Evolutionary conservation across 2,113 vertebrate genomes (phyloP), one percentile per base, ranked within the genome.

Genomic region (Galeopterus variegatus): DNA sequence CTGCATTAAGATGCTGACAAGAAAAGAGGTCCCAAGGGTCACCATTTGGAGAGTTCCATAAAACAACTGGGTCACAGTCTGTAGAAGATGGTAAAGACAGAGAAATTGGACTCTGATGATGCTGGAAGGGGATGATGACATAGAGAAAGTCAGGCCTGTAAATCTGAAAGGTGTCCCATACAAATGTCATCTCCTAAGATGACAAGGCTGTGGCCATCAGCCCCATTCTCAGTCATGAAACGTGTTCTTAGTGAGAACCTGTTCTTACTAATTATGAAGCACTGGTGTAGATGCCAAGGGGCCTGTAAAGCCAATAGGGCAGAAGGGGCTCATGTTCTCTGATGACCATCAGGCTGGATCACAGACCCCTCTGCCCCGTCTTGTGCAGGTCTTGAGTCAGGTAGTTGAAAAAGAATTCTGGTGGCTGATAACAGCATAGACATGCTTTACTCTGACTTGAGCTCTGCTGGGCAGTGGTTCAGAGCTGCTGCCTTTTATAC

Each of bases 281-380:
- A 58, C 18, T 12, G 18, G 9, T 48, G 5, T 4, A 45, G 18
- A 45, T 24, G 64, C 70, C 15, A 36, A 58, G 56, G 31, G 36
- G 2, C 45, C n/a, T 23, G 0, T 3, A 24, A 54, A 81, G 9
- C 60, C 56, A 48, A 36, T 3, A 5, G 6, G 8, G 3, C 10
- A 33, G 26, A 31, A 54, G 6, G 48, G 5, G 21, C 31, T 41
- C 21, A 73, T 41, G 14, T 58, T 79, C 41, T 41, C 41, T 41
- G 41, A 41, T 3, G 41, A 41, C 41, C 41, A 4, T 41, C 41
- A 41, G 41, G 41, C 41, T 41, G 41, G 41, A 41, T 41, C 41
- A 41, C 41, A 41, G 41, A 41, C 41, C 41, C 41, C 41, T 41
- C 41, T 41, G 41, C 41, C 41, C 41, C 41, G 41, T 41, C 41